These are phyloP conservation scores for Rhyacichthys aspro DNA, from an alignment of 2,797 vertebrate species.

Conservation along the genomic window DNA sequence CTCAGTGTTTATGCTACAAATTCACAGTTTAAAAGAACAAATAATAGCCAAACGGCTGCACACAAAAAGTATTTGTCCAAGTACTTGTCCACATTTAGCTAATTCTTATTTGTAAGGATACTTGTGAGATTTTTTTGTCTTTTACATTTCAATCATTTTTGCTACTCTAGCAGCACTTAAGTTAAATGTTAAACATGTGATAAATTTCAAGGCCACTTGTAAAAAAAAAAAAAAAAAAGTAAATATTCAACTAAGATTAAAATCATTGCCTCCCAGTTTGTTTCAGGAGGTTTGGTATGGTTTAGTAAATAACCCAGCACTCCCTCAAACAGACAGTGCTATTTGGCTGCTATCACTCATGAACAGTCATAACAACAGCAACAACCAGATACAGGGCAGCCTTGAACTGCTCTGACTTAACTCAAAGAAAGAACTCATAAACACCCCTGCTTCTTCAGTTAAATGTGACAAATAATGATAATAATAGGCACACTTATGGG, in stretches of 20 bases:
- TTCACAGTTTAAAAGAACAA: too few relatives aligned
- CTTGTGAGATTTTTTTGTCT: too few relatives aligned
- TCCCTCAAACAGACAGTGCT: constrained; percentile 53
- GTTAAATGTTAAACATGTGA: constrained; percentile 19
- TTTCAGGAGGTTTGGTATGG: constrained; percentile 32
- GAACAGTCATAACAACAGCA: constrained; percentile 74
- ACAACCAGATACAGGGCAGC: constrained; percentile 18
- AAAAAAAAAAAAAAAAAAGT: constrained; percentile 21
- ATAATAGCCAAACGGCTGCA: too few relatives aligned
- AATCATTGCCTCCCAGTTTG: constrained; percentile 23
- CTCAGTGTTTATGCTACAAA: too few relatives aligned
- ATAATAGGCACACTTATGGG: neutral
- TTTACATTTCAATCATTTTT: too few relatives aligned
- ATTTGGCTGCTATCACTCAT: constrained; percentile 43
- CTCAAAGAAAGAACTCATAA: neutral
- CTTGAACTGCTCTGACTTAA: constrained; percentile 41
- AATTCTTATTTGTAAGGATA: too few relatives aligned
- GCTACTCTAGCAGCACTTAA: neutral
- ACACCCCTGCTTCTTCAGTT: too few relatives aligned
- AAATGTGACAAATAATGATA: neutral
- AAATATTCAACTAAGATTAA: constrained; percentile 33
- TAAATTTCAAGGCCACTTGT: constrained; percentile 22
- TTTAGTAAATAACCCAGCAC: constrained; percentile 57
- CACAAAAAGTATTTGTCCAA: too few relatives aligned
- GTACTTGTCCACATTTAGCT: too few relatives aligned